phyloP scores from a whole-genome alignment of 2,113 vertebrate species.

The Vidua macroura region DNA sequence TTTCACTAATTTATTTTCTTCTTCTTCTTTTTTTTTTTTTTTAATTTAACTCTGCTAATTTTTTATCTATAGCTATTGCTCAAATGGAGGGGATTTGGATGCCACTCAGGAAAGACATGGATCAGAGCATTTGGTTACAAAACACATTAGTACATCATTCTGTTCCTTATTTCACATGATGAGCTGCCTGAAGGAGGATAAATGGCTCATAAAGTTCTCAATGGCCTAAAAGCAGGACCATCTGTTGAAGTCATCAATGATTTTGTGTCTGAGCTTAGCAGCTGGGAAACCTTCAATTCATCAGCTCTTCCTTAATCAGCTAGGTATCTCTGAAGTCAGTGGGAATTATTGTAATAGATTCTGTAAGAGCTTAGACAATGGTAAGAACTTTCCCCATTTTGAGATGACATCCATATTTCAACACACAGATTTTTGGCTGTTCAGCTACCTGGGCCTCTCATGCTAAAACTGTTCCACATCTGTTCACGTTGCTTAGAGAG shows the following conservation, averaged over 20 bases:
- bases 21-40: too few species aligned
- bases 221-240: slow-evolving; percentile 31
- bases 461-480: neutral
- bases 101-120: neutral
- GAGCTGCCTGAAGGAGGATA: slow-evolving; percentile 22
- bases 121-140: slow-evolving; percentile 21
- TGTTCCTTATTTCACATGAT: slow-evolving; percentile 35
- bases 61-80: neutral
- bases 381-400: neutral
- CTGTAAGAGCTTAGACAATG: neutral
- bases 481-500: neutral
- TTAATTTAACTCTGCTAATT: neutral
- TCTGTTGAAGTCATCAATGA: slow-evolving; percentile 35
- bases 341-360: neutral
- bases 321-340: neutral
- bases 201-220: slow-evolving; percentile 58
- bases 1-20: neutral
- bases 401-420: neutral
- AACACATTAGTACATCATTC: slow-evolving; percentile 5
- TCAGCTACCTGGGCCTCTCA: neutral
- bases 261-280: neutral
- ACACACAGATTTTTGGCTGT: neutral
- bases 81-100: neutral
- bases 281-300: slow-evolving; percentile 4
- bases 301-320: slow-evolving; percentile 27